These are phyloP conservation scores for Morus bassanus DNA, from an alignment of 2,797 vertebrate species.

Conservation along the genomic window DNA sequence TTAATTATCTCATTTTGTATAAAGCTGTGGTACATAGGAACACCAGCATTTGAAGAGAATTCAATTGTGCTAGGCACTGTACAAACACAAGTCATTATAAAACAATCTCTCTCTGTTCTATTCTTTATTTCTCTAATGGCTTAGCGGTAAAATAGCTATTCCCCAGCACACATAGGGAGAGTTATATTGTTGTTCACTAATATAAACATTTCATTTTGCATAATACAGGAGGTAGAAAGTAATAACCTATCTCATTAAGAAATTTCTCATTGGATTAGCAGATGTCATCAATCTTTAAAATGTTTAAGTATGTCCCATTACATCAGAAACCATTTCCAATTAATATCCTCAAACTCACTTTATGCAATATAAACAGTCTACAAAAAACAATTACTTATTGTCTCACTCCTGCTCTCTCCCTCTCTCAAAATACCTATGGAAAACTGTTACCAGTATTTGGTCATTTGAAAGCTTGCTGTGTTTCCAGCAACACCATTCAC, in stretches of 20 bases:
- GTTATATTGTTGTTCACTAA: slow-evolving; percentile 24
- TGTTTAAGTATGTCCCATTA: background rate
- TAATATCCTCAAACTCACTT: background rate
- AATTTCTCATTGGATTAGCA: slow-evolving; percentile 27
- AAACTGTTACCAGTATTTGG: background rate
- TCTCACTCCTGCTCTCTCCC: background rate
- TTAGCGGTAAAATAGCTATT: slow-evolving; percentile 7
- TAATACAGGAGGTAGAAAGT: slow-evolving; percentile 10
- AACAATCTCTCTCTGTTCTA: slow-evolving; percentile 17
- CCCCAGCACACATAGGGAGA: slow-evolving; percentile 4
- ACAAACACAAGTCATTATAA: slow-evolving; percentile 25
- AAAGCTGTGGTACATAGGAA: background rate
- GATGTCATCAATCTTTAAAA: slow-evolving; percentile 34
- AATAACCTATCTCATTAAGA: slow-evolving; percentile 47
- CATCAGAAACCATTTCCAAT: background rate
- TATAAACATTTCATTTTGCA: slow-evolving; percentile 56
- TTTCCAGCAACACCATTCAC: background rate
- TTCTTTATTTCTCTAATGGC: slow-evolving; percentile 11
- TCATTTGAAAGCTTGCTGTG: background rate
- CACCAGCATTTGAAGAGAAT: background rate
- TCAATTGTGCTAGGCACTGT: background rate
- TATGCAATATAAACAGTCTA: background rate
- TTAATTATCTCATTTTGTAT: background rate
- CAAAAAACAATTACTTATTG: background rate
- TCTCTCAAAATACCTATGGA: background rate